phyloP scores from a whole-genome alignment of 2,888 invertebrate species.

The Galerucella pusilla region DNA sequence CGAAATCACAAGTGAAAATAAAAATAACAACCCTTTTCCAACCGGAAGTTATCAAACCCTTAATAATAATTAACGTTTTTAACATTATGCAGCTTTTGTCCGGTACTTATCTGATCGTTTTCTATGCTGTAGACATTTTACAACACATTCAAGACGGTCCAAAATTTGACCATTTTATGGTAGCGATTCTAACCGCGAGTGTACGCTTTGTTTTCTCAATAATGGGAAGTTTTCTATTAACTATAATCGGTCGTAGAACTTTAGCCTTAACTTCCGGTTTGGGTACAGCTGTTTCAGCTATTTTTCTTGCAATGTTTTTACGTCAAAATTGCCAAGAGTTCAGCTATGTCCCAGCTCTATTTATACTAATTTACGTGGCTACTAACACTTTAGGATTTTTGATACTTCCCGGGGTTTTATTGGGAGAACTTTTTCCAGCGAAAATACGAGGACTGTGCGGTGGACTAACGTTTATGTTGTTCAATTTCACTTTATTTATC shows the following conservation, averaged over 20 bases:
- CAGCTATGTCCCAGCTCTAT: constrained; percentile 64
- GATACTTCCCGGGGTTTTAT: constrained; percentile 80
- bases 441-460: constrained; percentile 79
- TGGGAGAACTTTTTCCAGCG: constrained; percentile 80
- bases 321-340: constrained; percentile 59
- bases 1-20: constrained; percentile 58
- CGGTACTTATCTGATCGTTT: constrained; percentile 81
- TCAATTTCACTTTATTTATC: constrained; percentile 76
- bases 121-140: constrained; percentile 82
- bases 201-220: constrained; percentile 75
- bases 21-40: constrained; percentile 63
- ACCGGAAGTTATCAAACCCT: constrained; percentile 76
- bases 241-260: constrained; percentile 73
- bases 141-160: constrained; percentile 67
- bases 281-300: constrained; percentile 74
- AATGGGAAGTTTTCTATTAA: constrained; percentile 74
- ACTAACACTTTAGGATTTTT: constrained; percentile 80
- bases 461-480: constrained; percentile 78
- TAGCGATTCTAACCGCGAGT: constrained; percentile 77
- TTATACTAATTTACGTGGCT: constrained; percentile 77
- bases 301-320: constrained; percentile 70
- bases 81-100: constrained; percentile 79
- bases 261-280: constrained; percentile 75
- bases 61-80: constrained; percentile 78
- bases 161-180: constrained; percentile 66